Base-by-base conservation (phyloP, 2,888 invertebrate genomes). In the Laothoe populi region DNA sequence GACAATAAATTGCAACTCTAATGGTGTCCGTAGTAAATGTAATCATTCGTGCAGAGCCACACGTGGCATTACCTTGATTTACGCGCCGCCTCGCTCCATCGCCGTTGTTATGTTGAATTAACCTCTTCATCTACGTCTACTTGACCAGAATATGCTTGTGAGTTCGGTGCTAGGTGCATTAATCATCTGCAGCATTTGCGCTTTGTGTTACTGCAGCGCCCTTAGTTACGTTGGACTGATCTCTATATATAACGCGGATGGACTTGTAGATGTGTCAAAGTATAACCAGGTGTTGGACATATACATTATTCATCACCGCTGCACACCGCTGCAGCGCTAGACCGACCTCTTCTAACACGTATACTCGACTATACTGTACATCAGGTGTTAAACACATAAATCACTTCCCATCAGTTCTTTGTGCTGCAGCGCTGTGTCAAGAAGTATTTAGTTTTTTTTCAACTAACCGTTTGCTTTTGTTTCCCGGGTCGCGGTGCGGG, bases 391-490 rank as follows among this genome's bases (percentile, higher is more conserved):
- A 19, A 53, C 16, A 19, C 44, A 53, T 53, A 53, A 53, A 53
- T 53, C 53, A 53, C 46, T 11, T 21, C 10, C 16, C 31, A 53
- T 35, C 53, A 53, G 53, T 16, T 31, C 53, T 19, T 53, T 53
- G 19, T 35, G 31, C 35, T 31, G 35, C 49, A 19, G 35, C 19
- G 19, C 31, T 35, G 53, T 35, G 53, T 35, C 35, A 35, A 31
- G 31, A 53, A 49, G 26, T 16, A 24, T 13, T 23, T 48, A 23
- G 16, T 16, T 35, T 35, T 46, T 53, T 53, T 53, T 35, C 19
- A 53, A 19, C 53, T 53, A 31, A 53, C 53, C 53, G 53, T 53
- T 53, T 53, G 53, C 53, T 21, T 53, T 53, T 53, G 53, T 53
- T 53, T 53, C 53, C 53, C 31, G 35, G 53, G 53, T 53, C 53